Evolutionary conservation across 1,140 invertebrate genomes (phyloP).

Genomic region (Maconellicoccus hirsutus): DNA sequence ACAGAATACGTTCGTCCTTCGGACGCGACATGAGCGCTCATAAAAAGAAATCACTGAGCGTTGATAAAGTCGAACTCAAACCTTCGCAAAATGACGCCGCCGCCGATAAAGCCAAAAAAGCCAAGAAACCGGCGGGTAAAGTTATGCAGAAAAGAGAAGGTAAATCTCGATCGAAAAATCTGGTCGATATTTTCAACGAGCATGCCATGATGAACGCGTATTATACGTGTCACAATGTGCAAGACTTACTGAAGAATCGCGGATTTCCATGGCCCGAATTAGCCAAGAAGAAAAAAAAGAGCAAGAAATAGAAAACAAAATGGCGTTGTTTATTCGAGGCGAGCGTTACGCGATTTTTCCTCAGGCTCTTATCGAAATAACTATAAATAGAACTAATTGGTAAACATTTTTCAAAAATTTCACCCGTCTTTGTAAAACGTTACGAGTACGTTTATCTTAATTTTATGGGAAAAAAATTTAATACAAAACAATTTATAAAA

Average conservation of each 20-base stretch:
- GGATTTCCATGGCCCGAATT: conserved; percentile 73
- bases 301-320: conserved; percentile 36
- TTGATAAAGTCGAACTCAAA: not conserved
- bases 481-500: too few species aligned
- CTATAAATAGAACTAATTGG: too few species aligned
- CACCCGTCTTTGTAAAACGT: too few species aligned
- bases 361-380: too few species aligned
- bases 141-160: conserved; percentile 41
- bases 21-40: not conserved
- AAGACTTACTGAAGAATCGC: conserved; percentile 59
- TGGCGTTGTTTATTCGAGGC: too few species aligned
- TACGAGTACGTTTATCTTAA: too few species aligned
- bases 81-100: not conserved
- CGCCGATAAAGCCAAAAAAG: conserved; percentile 33
- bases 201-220: conserved; percentile 82
- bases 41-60: not conserved
- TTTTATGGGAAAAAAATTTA: too few species aligned
- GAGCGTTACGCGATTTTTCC: too few species aligned
- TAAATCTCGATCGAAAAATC: conserved; percentile 43
- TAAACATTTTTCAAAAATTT: too few species aligned
- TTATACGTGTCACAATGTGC: conserved; percentile 75
- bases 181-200: conserved; percentile 70
- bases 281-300: conserved; percentile 64
- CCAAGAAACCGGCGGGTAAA: conserved; percentile 38
- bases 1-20: not conserved